These are phyloP conservation scores for Lottia scabra DNA, from an alignment of 2,888 invertebrate genomes.

Conservation along the genomic window DNA sequence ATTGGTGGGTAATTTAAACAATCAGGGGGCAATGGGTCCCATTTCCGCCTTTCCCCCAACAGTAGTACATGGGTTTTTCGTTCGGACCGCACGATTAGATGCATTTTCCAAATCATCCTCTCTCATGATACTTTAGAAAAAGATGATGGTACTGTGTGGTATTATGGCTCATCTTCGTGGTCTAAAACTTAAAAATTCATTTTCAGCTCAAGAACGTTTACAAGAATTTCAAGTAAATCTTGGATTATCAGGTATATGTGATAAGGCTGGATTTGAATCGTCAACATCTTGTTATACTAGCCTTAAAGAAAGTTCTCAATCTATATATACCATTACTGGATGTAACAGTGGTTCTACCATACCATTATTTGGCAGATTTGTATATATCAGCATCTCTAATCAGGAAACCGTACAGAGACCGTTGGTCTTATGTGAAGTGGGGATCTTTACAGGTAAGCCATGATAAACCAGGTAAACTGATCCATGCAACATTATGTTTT, in stretches of 20 bases:
- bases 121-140: no score
- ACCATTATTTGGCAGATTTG: background rate
- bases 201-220: background rate
- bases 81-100: no score
- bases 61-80: no score
- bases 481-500: no score
- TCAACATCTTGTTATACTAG: background rate
- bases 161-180: no score
- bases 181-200: background rate
- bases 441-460: background rate
- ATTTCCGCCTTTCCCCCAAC: no score
- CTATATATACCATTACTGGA: background rate
- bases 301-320: background rate
- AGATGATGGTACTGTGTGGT: no score
- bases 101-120: no score
- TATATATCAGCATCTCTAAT: background rate
- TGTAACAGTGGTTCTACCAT: background rate
- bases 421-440: background rate
- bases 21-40: no score
- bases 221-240: background rate
- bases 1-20: background rate
- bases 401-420: background rate
- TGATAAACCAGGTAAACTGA: no score
- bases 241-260: background rate
- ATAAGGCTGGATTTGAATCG: background rate